Base-by-base conservation (phyloP, 2,797 vertebrate species). In the Dermochelys coriacea region DNA sequence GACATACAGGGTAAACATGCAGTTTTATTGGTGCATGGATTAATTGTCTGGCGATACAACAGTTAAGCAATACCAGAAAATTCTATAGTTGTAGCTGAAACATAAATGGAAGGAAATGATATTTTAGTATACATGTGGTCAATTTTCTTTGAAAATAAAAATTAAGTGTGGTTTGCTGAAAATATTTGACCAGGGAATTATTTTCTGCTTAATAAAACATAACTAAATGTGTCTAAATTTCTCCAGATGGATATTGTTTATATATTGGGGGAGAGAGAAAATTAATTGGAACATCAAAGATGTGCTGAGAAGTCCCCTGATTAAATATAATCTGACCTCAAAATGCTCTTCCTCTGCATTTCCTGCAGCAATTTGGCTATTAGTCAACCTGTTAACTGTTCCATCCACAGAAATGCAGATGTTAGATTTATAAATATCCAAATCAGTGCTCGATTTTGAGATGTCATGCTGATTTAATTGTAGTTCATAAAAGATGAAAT, bases 401-500 rank as follows among this genome's bases (percentile, higher is more conserved):
- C 50, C 59, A 84, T 95, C 68, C 85, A 85, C 93, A 94, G 90
- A 95, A 95, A 89, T 74, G 85, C 80, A 95, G 92, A 95, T 94
- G 91, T 95, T 92, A 88, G 84, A 78, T 96, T 97, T 97, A 96
- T 94, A 97, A 96, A 95, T 91, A 96, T 31, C 78, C 74, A 49
- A 94, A 92, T 88, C 74, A 27, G 68, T 84, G 75, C 37, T 80
- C 82, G 64, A 92, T 87, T 95, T 87, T 87, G 51, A 61, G 93
- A 91, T 29, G 81, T 93, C 88, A 31, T 1, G 1, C 93, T 82
- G 80, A 90, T 91, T 95, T 92, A 91, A 96, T 52, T 2, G 16
- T n/a, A 29, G 21, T 64, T 90, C 86, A 86, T 41, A 61, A 80
- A 82, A 91, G 89, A 85, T 92, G 86, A 95, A 9, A 45, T 64